Conservation (phyloP, 1,140 invertebrate genomes). For the Drosophila novamexicana region DNA sequence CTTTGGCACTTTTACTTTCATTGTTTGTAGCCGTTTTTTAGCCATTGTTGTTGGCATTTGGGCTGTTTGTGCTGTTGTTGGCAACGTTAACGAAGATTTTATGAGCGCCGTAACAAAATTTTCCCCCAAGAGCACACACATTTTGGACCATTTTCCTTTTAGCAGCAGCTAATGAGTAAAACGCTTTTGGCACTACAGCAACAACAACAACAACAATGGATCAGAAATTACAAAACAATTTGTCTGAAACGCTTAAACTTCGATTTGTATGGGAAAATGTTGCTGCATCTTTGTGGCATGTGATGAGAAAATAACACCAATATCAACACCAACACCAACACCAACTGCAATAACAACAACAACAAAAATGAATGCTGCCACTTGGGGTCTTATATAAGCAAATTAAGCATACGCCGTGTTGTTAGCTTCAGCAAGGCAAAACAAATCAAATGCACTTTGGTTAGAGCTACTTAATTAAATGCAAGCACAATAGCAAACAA, state of each 20-base stretch:
- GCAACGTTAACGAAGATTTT: constrained; percentile 58
- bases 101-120: constrained; percentile 46
- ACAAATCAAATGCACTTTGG: constrained; percentile 21
- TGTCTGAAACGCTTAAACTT: constrained; percentile 52
- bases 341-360: background rate
- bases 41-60: constrained; percentile 40
- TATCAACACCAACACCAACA: constrained; percentile 25
- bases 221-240: constrained; percentile 76
- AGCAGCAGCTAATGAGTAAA: constrained; percentile 76
- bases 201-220: constrained; percentile 6
- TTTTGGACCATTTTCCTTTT: constrained; percentile 70
- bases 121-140: constrained; percentile 50
- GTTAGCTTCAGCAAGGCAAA: constrained; percentile 5
- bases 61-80: constrained; percentile 31
- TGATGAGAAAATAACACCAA: constrained; percentile 54
- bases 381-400: constrained; percentile 30
- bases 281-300: constrained; percentile 50
- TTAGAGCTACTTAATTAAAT: constrained; percentile 22
- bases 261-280: constrained; percentile 74
- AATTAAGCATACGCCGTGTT: constrained; percentile 20
- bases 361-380: constrained; percentile 2
- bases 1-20: constrained; percentile 79
- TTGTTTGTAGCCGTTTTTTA: constrained; percentile 56
- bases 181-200: constrained; percentile 50
- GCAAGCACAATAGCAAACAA: constrained; percentile 21